These are phyloP conservation scores for Leguminivora glycinivorella DNA, from an alignment of 1,140 invertebrate genomes.

Conservation along the genomic window DNA sequence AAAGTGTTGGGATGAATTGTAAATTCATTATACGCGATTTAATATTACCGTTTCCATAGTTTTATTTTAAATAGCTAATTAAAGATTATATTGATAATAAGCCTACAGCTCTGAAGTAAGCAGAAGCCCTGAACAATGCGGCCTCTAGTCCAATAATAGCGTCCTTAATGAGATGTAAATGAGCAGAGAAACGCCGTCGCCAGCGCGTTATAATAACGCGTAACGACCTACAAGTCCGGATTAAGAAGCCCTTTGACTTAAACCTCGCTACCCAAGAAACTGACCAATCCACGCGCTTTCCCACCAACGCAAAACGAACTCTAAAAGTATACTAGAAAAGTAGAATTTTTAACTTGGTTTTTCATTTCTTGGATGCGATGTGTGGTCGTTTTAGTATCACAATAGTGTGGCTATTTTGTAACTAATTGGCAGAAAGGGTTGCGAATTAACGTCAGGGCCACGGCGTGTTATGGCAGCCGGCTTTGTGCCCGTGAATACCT, in stretches of 20 bases:
- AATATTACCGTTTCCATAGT: no score
- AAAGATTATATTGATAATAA: constrained; percentile 13
- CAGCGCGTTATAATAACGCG: constrained; percentile 77
- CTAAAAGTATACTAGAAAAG: constrained; percentile 39
- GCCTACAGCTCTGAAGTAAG: constrained; percentile 18
- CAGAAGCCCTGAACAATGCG: constrained; percentile 46
- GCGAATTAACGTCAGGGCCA: constrained; percentile 74
- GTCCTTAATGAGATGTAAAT: constrained; percentile 78
- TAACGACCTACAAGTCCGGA: constrained; percentile 78
- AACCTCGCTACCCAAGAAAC: constrained; percentile 62
- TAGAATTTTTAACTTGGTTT: constrained; percentile 32
- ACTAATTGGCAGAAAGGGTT: constrained; percentile 79
- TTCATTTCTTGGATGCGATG: constrained; percentile 56
- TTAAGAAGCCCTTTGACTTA: constrained; percentile 78
- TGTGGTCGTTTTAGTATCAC: constrained; percentile 61
- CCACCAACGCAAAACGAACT: constrained; percentile 36
- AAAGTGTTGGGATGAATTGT: no score
- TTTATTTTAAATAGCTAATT: neutral
- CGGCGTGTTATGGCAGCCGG: constrained; percentile 51
- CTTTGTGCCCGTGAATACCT: constrained; percentile 62
- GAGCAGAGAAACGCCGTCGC: constrained; percentile 73
- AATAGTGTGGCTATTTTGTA: constrained; percentile 77
- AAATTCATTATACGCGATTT: no score
- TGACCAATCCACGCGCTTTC: constrained; percentile 44
- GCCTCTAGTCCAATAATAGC: constrained; percentile 69